Percentiles rank a stretch among this genome's conserved stretches.
phyloP scores from a whole-genome alignment of 2,888 invertebrate species.

The Halictus quadricinctus region DNA sequence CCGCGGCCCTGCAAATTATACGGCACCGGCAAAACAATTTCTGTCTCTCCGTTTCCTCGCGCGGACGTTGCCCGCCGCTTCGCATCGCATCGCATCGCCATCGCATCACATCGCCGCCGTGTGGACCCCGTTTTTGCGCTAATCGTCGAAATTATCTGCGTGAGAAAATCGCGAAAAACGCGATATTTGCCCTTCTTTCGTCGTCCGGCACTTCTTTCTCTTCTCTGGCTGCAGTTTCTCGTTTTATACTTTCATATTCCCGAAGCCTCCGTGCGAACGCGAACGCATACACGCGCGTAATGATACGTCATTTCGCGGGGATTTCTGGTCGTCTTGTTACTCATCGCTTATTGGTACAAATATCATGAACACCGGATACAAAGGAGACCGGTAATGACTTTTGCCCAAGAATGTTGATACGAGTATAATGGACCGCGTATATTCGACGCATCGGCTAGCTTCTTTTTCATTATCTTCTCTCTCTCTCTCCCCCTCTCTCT shows the following conservation, averaged over 20 bases:
- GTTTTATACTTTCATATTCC: slow-evolving; percentile 48
- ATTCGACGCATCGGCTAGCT: slow-evolving; percentile 4
- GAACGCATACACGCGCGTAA: slow-evolving; percentile 61
- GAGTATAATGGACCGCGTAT: slow-evolving; percentile 55
- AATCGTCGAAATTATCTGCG: slow-evolving; percentile 76
- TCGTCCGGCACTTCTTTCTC: slow-evolving; percentile 41
- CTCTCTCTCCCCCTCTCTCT: neutral
- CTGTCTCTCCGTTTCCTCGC: slow-evolving; percentile 70
- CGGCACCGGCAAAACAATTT: slow-evolving; percentile 76
- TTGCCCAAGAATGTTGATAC: slow-evolving; percentile 55
- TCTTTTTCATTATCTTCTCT: neutral
- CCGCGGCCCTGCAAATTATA: slow-evolving; percentile 79
- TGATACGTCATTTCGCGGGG: slow-evolving; percentile 69
- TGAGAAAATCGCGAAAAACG: slow-evolving; percentile 77
- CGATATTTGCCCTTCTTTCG: slow-evolving; percentile 53
- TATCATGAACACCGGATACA: slow-evolving; percentile 63
- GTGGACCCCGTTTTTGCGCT: slow-evolving; percentile 67
- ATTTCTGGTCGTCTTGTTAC: slow-evolving; percentile 65
- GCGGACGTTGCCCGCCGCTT: slow-evolving; percentile 42
- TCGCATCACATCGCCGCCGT: neutral
- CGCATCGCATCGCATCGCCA: neutral
- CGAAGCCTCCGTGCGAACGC: slow-evolving; percentile 58
- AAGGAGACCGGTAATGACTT: slow-evolving; percentile 63
- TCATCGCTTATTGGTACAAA: slow-evolving; percentile 68
- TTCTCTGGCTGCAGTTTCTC: slow-evolving; percentile 17